Base-by-base conservation (phyloP, 2,113 vertebrate species). In the Romanogobio albipinnatus region DNA sequence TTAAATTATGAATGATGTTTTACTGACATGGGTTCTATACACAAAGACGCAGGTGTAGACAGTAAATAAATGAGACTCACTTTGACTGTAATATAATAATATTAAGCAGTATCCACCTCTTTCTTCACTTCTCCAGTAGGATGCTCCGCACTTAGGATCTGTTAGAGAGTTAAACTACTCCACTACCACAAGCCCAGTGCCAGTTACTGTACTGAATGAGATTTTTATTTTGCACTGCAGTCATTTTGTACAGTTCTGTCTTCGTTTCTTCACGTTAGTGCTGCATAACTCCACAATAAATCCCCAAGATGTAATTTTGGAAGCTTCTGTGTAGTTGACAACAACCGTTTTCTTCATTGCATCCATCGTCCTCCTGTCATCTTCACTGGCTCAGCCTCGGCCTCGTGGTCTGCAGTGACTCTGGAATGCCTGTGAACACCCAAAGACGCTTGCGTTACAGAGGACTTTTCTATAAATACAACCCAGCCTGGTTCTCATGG, bases 401-500 rank as follows among this genome's bases (percentile, higher is more conserved):
- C 82, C 87, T 92, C 89, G 90, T 49, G 78, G 89, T 90, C 87
- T 90, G 86, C 84, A 87, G 22, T 76, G 86, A 93, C 91, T 91
- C 90, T 89, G 87, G 93, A 93, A 95, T 94, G 92, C 93, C 91
- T 94, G 81, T 86, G 84, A 91, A 91, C 89, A 89, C 89, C 91
- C 85, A 88, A 87, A 87, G 88, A 91, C 88, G 89, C 84, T 82
- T 81, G 80, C 71, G 11, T 64, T 83, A 88, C 51, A 82, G 49
- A 61, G 70, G 78, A 6, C 51, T 59, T n/a, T 22, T 17, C 84
- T 87, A 89, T 89, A 87, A 89, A 90, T 89, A 90, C 49, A 79
- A 70, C 33, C 26, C 87, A 89, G 89, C 86, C 89, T 83, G 90
- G 90, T 95, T 95, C 94, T 93, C 94, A 95, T 93, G 92, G 91